These are phyloP conservation scores for Oostethus manadensis DNA, from an alignment of 2,113 vertebrate species.

Conservation along the genomic window DNA sequence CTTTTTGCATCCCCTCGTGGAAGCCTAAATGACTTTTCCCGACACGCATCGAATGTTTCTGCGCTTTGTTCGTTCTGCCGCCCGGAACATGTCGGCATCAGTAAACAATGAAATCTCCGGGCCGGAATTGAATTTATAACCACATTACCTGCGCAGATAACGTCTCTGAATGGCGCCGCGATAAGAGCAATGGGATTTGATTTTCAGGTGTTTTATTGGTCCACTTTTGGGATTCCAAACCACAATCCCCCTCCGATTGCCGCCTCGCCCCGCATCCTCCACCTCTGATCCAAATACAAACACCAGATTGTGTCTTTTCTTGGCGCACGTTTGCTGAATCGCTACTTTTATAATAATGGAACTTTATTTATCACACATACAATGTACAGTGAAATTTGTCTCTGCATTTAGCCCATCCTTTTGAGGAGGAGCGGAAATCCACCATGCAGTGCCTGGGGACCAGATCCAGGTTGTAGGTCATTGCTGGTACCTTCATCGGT, in stretches of 20 bases:
- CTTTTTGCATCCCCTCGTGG: conserved; percentile 71
- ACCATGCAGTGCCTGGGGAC: no score
- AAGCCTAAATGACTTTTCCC: conserved; percentile 87
- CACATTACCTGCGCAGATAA: conserved; percentile 91
- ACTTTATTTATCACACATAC: no score
- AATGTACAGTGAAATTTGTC: no score
- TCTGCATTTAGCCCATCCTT: no score
- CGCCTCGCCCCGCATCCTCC: conserved; percentile 14
- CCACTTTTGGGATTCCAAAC: conserved; percentile 59
- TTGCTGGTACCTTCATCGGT: no score
- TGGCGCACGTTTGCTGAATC: conserved; percentile 19
- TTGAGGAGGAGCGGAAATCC: no score
- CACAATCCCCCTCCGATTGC: conserved; percentile 8
- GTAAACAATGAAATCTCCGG: conserved; percentile 88
- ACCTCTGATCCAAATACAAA: conserved; percentile 38
- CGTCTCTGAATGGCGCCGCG: conserved; percentile 86
- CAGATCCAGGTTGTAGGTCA: no score
- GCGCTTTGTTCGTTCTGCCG: conserved; percentile 72
- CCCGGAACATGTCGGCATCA: conserved; percentile 78
- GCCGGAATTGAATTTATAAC: conserved; percentile 96
- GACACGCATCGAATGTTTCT: conserved; percentile 77
- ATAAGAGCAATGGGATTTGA: conserved; percentile 97
- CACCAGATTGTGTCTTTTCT: conserved; percentile 34
- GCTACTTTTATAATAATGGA: neutral
- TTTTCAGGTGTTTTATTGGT: conserved; percentile 71